Percentiles rank a stretch among this genome's conserved stretches.
phyloP scores from a whole-genome alignment of 2,113 vertebrate genomes.

The Corythoichthys haematopterus region DNA sequence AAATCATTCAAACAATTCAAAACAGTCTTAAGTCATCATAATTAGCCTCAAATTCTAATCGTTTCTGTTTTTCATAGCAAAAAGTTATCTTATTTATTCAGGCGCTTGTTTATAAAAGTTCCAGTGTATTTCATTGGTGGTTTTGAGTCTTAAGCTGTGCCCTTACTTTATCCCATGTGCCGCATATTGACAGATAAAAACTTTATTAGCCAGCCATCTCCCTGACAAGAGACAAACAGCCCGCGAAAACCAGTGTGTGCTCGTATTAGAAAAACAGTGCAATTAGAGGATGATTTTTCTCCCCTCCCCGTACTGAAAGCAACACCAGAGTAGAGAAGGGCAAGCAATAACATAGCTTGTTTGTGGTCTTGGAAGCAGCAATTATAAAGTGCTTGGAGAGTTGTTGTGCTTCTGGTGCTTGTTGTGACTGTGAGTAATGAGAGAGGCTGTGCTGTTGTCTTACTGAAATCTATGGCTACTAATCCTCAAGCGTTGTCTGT shows the following conservation, averaged over 20 bases:
- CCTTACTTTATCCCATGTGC: conserved; percentile 55
- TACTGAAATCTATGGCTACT: conserved; percentile 60
- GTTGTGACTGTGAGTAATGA: conserved; percentile 61
- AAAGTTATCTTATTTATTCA: conserved; percentile 58
- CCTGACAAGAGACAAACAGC: conserved; percentile 50
- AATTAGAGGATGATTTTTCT: conserved; percentile 60
- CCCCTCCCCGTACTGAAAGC: conserved; percentile 25
- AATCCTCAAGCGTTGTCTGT: conserved; percentile 62
- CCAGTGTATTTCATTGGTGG: conserved; percentile 31
- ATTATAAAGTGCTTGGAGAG: conserved; percentile 67
- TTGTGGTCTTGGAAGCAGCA: conserved; percentile 61
- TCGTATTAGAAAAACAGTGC: conserved; percentile 59
- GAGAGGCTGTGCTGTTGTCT: conserved; percentile 65
- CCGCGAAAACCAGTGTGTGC: conserved; percentile 45
- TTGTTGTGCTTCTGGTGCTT: conserved; percentile 53
- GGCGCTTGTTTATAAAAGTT: conserved; percentile 66
- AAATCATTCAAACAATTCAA: conserved; percentile 21
- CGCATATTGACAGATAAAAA: conserved; percentile 61
- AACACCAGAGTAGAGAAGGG: conserved; percentile 37
- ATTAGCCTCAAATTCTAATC: conserved; percentile 64
- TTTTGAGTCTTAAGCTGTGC: conserved; percentile 45
- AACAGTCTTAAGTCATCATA: conserved; percentile 68
- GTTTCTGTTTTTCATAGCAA: conserved; percentile 48
- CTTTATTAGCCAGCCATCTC: conserved; percentile 62
- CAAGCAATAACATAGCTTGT: conserved; percentile 63